Conservation (phyloP, 2,113 vertebrate species). For the Vulpes lagopus region DNA sequence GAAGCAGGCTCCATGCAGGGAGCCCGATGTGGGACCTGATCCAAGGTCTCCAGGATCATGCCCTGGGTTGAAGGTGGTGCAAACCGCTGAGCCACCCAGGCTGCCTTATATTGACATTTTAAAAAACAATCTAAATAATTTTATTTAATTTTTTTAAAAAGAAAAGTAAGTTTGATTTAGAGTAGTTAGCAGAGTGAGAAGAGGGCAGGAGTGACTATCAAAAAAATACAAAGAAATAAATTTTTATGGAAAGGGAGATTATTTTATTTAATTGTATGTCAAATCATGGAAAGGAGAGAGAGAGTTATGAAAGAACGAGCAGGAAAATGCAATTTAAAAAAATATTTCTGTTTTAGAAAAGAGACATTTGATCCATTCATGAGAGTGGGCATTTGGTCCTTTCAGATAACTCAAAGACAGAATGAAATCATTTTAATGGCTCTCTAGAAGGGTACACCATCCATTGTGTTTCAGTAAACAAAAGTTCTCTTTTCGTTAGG, state of each 20-base stretch:
- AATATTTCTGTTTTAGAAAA: neutral
- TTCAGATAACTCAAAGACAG: neutral
- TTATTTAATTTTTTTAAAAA: neutral
- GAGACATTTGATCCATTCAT: neutral
- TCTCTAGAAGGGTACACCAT: neutral
- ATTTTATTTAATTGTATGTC: neutral
- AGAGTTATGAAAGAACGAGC: no score
- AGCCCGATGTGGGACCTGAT: no score
- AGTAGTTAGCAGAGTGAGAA: neutral
- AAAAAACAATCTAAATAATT: neutral
- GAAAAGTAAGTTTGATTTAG: neutral
- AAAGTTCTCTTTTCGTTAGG: neutral
- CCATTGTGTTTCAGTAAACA: constrained; percentile 4
- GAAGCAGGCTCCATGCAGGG: no score
- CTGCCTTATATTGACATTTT: neutral
- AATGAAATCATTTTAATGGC: neutral
- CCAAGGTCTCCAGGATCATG: no score
- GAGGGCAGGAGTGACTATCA: neutral
- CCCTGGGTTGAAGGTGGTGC: no score
- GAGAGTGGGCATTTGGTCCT: neutral
- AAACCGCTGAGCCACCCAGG: no score
- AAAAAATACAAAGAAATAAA: neutral
- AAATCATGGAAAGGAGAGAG: neutral
- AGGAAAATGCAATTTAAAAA: neutral
- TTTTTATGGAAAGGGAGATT: neutral